These are phyloP conservation scores for Gerris lacustris DNA, from an alignment of 2,888 invertebrate species.

Conservation along the genomic window DNA sequence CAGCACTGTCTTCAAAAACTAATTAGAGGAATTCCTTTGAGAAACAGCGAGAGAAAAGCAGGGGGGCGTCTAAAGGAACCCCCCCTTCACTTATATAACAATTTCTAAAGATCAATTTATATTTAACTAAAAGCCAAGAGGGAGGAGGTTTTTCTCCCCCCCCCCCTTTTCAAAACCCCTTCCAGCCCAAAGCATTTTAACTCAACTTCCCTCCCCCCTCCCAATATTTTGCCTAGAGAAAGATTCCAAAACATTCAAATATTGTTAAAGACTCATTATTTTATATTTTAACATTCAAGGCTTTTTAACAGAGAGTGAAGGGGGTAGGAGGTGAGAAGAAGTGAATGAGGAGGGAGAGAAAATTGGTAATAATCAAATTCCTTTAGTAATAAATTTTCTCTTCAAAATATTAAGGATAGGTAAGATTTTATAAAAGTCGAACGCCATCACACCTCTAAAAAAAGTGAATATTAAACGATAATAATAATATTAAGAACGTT, in stretches of 20 bases:
- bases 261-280: neutral
- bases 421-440: no score
- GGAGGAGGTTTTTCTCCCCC: neutral
- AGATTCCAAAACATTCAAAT: constrained; percentile 3
- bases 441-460: no score
- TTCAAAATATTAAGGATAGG: no score
- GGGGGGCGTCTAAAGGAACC: neutral
- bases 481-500: no score
- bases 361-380: no score
- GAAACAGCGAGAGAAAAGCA: neutral
- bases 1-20: constrained; percentile 10
- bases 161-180: neutral
- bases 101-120: constrained; percentile 12
- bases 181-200: neutral
- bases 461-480: no score
- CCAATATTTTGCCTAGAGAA: neutral
- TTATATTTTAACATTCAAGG: neutral
- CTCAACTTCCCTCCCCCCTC: neutral
- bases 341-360: no score
- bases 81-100: constrained; percentile 6
- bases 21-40: constrained; percentile 10
- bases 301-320: no score
- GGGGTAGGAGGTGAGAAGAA: no score
- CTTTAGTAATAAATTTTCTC: no score
- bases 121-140: constrained; percentile 2